A percentile compares a stretch with the other conserved stretches of the same genome.
phyloP scores from a whole-genome alignment of 2,113 vertebrate genomes.

The Rhizomys pruinosus region DNA sequence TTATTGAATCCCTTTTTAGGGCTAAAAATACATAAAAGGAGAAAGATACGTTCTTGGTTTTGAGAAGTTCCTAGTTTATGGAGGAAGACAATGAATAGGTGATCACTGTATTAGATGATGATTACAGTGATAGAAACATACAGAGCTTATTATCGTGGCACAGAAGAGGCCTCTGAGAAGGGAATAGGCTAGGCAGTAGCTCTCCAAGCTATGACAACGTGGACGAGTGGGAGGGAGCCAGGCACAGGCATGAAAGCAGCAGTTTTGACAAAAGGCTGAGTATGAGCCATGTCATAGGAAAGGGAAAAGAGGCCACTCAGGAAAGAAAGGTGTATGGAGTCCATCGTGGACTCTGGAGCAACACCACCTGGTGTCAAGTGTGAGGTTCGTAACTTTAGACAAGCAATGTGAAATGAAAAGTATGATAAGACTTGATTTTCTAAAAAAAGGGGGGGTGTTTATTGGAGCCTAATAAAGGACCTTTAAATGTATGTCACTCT shows the following conservation, averaged over 20 bases:
- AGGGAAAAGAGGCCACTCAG: not conserved
- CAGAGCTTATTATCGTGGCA: no score
- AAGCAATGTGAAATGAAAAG: not conserved
- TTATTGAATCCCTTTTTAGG: not conserved
- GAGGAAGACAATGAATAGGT: not conserved
- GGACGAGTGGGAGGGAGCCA: not conserved
- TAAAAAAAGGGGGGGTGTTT: conserved; percentile 23
- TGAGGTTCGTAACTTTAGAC: not conserved
- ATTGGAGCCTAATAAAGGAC: not conserved
- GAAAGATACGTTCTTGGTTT: not conserved
- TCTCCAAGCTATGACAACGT: not conserved
- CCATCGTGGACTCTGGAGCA: not conserved
- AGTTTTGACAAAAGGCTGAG: not conserved
- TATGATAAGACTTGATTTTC: not conserved
- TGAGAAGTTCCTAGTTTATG: not conserved
- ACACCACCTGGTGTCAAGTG: not conserved
- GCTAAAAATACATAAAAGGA: not conserved
- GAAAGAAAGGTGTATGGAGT: not conserved
- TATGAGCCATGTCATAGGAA: not conserved
- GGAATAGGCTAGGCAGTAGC: not conserved
- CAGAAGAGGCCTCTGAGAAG: not conserved
- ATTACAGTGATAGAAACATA: not conserved
- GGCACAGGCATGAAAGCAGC: not conserved
- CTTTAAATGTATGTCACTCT: not conserved
- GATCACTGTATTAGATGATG: not conserved